Evolutionary conservation across 2,113 vertebrate genomes (phyloP), one percentile per base, ranked within the genome.

Genomic region (Megalops atlanticus): DNA sequence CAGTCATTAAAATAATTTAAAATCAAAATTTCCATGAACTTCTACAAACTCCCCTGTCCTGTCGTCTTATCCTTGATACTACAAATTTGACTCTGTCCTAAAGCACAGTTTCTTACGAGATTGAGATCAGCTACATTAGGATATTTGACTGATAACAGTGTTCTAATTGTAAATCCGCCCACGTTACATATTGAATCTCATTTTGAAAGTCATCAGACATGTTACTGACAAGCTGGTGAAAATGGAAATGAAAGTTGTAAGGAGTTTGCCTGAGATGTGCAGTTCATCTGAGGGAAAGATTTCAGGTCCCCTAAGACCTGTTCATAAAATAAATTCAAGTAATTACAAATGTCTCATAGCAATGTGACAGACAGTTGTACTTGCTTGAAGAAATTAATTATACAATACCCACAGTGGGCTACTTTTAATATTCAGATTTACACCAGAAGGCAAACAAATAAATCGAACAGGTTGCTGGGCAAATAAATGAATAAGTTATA

Each of bases 321-420:
- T 70, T 72, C 54, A 79, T 79, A 71, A 79, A 72, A 27, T 31
- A 71, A 43, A 79, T 72, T 49, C 64, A 79, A 31, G 43, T 72
- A 79, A 79, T 45, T 72, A 69, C 38, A n/a, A 31, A 3, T 70
- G 58, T 68, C 64, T 72, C 70, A 72, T 79, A 49, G 36, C 36
- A 72, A 35, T 49, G 40, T 49, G 78, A 71, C 78, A 79, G 78
- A 21, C 69, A 70, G n/a, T 33, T 41, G 40, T 79, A 49, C 43
- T 36, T 41, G 68, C 45, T 43, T 72, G 68, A 36, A 8, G 58
- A 49, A 79, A 71, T 47, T 64, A 64, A 64, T 64, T 64, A 31
- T 10, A 64, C 58, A 33, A 24, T 36, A 21, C 24, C 78, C 43
- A 15, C 24, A 35, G 78, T 71, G 78, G 33, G 3, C 35, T n/a